Conservation (phyloP, 1,140 invertebrate genomes). For the Pogonognathellus flavescens region DNA sequence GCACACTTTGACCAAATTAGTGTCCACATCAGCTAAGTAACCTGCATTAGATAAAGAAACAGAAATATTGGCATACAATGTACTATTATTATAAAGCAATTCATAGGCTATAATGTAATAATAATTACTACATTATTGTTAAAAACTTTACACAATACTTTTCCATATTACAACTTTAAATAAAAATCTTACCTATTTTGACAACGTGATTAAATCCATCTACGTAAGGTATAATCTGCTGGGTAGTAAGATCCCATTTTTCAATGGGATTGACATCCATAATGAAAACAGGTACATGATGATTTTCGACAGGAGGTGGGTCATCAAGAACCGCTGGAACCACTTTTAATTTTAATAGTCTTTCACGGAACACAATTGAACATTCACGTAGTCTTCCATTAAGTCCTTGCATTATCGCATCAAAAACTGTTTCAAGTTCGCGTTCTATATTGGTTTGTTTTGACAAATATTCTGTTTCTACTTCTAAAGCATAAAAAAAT, state of each 20-base stretch:
- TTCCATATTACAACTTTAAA: not conserved
- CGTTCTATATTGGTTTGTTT: slow-evolving; percentile 69
- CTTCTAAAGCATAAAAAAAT: slow-evolving; percentile 76
- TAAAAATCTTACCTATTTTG: slow-evolving; percentile 73
- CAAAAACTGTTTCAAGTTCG: slow-evolving; percentile 69
- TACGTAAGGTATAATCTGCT: slow-evolving; percentile 89
- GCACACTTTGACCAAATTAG: slow-evolving; percentile 92
- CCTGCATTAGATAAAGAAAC: slow-evolving; percentile 71
- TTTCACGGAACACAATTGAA: slow-evolving; percentile 61
- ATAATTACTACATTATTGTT: no score
- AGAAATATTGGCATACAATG: not conserved
- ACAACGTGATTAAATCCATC: slow-evolving; percentile 93
- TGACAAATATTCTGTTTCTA: slow-evolving; percentile 69
- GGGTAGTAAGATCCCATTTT: slow-evolving; percentile 93
- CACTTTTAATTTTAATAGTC: slow-evolving; percentile 67
- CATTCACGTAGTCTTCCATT: slow-evolving; percentile 68
- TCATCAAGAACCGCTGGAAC: slow-evolving; percentile 70
- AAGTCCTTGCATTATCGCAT: slow-evolving; percentile 68
- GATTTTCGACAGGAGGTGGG: slow-evolving; percentile 86
- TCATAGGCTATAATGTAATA: no score
- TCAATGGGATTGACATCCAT: slow-evolving; percentile 74
- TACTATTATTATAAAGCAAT: no score
- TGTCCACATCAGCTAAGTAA: slow-evolving; percentile 89
- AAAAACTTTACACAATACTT: no score
- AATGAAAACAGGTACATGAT: slow-evolving; percentile 90